Evolutionary conservation across 2,888 invertebrate genomes (phyloP), one percentile per base, ranked within the genome.

Genomic region (Ophioninae sp.): DNA sequence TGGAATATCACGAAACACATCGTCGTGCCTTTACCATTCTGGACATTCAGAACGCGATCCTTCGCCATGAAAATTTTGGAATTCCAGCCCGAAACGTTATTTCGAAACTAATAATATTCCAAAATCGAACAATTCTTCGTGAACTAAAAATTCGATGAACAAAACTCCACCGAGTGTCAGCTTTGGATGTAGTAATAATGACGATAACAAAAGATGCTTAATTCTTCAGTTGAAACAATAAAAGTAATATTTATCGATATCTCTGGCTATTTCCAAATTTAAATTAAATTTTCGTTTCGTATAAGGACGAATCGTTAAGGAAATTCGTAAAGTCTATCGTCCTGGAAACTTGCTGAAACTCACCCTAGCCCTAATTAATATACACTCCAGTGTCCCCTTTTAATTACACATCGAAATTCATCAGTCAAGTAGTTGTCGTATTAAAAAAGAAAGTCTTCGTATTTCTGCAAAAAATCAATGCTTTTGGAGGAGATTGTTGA

Each of bases 1-100:
- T 37, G 51, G 51, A 44, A 69, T 72, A 56, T 58, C 58, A 51
- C 51, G 51, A 51, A 51, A 51, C 51, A 51, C 51, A 51, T 51
- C 51, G 51, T 13, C 13, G 51, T 9, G 17, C 13, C 13, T 51
- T 51, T 13, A 51, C 51, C 3, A 51, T 51, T 51, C 51, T 17
- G 10, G 51, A 51, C 51, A 51, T 51, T 51, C 51, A 5, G 51
- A 51, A 13, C 13, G 10, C 51, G 51, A 13, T 10, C 51, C 51
- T 51, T 51, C 51, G 51, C 51, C 51, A 17, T 51, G 51, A 51
- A 51, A 51, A 51, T 5, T 10, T 51, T 13, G 51, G 51, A 10
- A 13, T 51, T 51, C 13, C 51, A 13, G 51, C 13, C 13, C 51
- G 10, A 17, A 51, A 10, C 2, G 13, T 51, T 5, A 51, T 51